Conservation (phyloP, 2,797 vertebrate genomes). For the Craterocephalus amniculus region DNA sequence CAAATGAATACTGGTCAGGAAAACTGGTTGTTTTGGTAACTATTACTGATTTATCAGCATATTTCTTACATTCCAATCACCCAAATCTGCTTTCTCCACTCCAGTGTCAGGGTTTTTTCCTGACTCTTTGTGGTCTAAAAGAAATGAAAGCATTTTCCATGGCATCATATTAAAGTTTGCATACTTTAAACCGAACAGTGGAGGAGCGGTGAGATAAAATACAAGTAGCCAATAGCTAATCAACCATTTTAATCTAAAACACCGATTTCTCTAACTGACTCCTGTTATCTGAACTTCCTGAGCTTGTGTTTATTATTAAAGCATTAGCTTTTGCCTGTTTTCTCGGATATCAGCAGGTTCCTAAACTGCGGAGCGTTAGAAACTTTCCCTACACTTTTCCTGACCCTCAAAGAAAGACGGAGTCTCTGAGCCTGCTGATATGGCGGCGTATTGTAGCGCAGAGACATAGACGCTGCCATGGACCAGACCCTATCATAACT, state of each 20-base stretch:
- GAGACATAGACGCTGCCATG: constrained; percentile 49
- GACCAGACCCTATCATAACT: constrained; percentile 73
- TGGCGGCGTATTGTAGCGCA: constrained; percentile 26
- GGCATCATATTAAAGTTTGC: neutral
- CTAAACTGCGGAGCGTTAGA: constrained; percentile 16
- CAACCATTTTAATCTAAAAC: neutral
- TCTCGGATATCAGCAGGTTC: constrained; percentile 7
- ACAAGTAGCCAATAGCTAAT: neutral
- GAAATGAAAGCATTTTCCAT: neutral
- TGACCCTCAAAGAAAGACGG: constrained; percentile 39
- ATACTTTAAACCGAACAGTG: neutral
- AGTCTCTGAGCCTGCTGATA: constrained; percentile 46
- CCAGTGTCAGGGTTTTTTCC: neutral
- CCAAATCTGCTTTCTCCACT: neutral
- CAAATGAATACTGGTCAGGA: neutral
- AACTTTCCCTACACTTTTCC: constrained; percentile 50
- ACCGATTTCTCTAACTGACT: neutral
- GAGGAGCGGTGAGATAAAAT: neutral
- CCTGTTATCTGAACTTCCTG: neutral
- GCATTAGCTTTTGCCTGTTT: constrained; percentile 3
- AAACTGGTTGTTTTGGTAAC: neutral
- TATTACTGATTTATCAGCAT: neutral
- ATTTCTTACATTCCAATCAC: neutral
- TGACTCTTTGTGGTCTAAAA: neutral
- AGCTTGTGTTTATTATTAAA: neutral